Conservation (phyloP, 2,113 vertebrate species). For the Ammodytes dubius region DNA sequence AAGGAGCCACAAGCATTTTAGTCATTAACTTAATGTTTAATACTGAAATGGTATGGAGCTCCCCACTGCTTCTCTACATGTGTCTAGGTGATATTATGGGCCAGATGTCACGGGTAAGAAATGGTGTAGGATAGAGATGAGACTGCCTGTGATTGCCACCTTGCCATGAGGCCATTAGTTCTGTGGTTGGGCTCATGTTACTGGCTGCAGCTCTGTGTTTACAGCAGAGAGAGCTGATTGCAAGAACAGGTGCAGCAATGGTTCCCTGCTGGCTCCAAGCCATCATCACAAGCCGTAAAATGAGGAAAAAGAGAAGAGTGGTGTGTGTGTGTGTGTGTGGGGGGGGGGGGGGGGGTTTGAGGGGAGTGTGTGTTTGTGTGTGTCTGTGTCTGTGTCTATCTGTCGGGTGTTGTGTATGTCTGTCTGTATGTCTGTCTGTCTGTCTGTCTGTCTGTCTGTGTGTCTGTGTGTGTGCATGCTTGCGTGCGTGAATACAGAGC, state of each 20-base stretch:
- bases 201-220: conserved; percentile 35
- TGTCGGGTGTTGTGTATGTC: background rate
- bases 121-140: conserved; percentile 9
- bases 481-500: too few relatives aligned
- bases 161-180: conserved; percentile 37
- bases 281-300: background rate
- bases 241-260: conserved; percentile 37
- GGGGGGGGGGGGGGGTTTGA: too few relatives aligned
- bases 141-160: conserved; percentile 26
- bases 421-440: background rate
- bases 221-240: conserved; percentile 21
- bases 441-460: background rate
- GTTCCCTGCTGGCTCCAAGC: conserved; percentile 21
- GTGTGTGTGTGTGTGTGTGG: background rate
- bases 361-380: background rate
- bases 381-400: too few relatives aligned
- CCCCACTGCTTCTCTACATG: background rate
- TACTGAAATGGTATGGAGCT: background rate
- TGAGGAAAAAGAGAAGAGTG: background rate
- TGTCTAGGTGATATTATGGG: conserved; percentile 12
- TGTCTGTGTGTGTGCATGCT: background rate
- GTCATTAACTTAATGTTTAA: too few relatives aligned
- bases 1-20: too few relatives aligned
- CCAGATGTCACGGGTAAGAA: conserved; percentile 36
- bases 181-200: conserved; percentile 18